Base-by-base conservation (phyloP, 2,113 vertebrate genomes). In the Thalassarche chlororhynchos region DNA sequence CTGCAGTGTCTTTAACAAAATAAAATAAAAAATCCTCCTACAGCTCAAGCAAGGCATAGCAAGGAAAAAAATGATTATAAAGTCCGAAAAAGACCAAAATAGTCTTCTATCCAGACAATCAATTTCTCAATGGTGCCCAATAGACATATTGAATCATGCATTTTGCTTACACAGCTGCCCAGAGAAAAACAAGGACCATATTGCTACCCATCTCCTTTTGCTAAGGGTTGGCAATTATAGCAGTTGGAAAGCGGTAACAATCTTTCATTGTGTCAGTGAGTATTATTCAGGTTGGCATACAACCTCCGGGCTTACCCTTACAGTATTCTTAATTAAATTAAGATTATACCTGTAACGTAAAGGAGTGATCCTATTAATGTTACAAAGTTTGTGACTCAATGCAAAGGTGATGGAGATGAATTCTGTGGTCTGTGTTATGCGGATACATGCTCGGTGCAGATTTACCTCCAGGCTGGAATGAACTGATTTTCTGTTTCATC, bases 191-290 rank as follows among this genome's bases (percentile, higher is more conserved):
- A 84, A 91, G 58, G 70, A 68, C 51, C 87, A 92, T 89, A 82
- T 90, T 96, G 92, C 68, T 96, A 91, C 42, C 57, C 85, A 64
- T 93, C 68, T 93, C 21, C 68, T 80, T 66, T 94, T 84, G 74
- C 21, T 92, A 84, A 94, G 94, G 60, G 55, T 91, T 97, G 94
- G 87, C 76, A 97, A 95, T 97, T 96, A 96, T 3, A 94, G 77
- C 6, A 4, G 44, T 79, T 64, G 86, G 61, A 87, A 81, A 80
- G 36, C 9, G 3, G 46, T 85, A 95, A 70, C 42, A 74, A 75
- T 95, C 85, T 92, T 93, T 94, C 93, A 89, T 84, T 96, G 44
- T 97, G 89, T 68, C 95, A 60, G 36, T 49, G 77, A 85, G 60
- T 89, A 77, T 94, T 92, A 90, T 58, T 85, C 65, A 80, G 44